Conservation (phyloP, 37 sponge, comb jelly and placozoan species). For the Agelas oroides region DNA sequence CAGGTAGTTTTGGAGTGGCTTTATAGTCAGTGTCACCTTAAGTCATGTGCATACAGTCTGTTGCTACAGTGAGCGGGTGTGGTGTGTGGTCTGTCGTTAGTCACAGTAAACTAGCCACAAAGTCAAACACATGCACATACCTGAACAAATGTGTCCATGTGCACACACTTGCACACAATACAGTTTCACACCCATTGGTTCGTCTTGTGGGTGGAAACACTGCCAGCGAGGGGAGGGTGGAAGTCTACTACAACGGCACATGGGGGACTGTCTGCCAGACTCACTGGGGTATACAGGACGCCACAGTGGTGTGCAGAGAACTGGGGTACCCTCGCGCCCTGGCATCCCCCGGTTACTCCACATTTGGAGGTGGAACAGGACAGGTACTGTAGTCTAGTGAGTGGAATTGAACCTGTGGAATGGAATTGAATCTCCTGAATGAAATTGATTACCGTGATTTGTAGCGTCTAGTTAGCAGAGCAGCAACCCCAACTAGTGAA, state of each 20-base stretch:
- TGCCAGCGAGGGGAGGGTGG: slow-evolving; percentile 55
- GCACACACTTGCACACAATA: background rate
- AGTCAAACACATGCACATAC: too few species aligned
- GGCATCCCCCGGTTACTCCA: background rate
- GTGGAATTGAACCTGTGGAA: too few species aligned
- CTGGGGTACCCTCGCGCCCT: slow-evolving; percentile 61
- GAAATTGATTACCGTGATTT: too few species aligned
- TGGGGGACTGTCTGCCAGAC: slow-evolving; percentile 86
- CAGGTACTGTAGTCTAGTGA: slow-evolving; percentile 8
- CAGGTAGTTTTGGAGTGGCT: background rate
- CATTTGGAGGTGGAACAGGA: slow-evolving; percentile 43
- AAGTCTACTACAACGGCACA: slow-evolving; percentile 63
- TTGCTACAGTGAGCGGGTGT: slow-evolving; percentile 12
- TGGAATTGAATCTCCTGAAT: too few species aligned
- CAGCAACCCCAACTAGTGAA: background rate
- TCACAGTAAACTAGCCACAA: background rate
- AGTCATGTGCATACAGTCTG: slow-evolving; percentile 24
- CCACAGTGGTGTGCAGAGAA: slow-evolving; percentile 65
- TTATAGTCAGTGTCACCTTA: slow-evolving; percentile 4
- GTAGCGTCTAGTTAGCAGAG: background rate
- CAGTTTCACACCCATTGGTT: slow-evolving; percentile 35
- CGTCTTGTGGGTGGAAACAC: slow-evolving; percentile 46
- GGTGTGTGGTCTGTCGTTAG: background rate
- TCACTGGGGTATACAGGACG: slow-evolving; percentile 61
- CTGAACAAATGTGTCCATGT: too few species aligned